phyloP scores from a whole-genome alignment of 2,888 invertebrate species.

The Microplitis deprimator region DNA sequence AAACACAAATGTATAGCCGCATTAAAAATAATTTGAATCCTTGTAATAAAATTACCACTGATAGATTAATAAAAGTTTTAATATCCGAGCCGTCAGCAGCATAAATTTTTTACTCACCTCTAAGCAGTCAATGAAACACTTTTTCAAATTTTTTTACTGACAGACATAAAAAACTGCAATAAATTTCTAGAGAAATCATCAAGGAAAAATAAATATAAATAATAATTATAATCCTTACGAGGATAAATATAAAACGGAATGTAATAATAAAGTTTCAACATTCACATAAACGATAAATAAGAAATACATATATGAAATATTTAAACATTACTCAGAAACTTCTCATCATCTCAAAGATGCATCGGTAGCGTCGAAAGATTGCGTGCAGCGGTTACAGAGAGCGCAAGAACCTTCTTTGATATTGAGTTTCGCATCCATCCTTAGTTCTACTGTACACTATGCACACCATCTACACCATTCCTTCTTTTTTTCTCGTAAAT shows the following conservation, averaged over 20 bases:
- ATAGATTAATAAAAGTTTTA: too few species aligned
- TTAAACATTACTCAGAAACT: not conserved
- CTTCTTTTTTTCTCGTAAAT: constrained; percentile 19
- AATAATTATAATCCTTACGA: not conserved
- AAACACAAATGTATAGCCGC: too few species aligned
- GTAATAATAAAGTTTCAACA: not conserved
- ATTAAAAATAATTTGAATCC: too few species aligned
- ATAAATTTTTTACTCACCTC: not conserved
- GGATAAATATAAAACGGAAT: not conserved
- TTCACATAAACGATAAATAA: not conserved
- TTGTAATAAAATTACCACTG: too few species aligned
- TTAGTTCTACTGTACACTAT: constrained; percentile 53
- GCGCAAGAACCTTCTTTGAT: constrained; percentile 59
- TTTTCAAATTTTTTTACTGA: not conserved
- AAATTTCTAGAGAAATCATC: not conserved
- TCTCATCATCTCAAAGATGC: not conserved
- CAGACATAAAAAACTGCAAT: not conserved
- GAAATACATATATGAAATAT: not conserved
- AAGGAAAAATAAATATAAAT: not conserved
- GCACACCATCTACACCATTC: constrained; percentile 19
- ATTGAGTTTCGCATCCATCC: constrained; percentile 57
- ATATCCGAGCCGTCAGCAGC: too few species aligned
- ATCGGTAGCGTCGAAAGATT: constrained; percentile 49
- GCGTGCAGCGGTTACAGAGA: constrained; percentile 57
- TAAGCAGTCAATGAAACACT: not conserved